Conservation (phyloP, 2,888 invertebrate genomes). For the Cistogaster globosa region DNA sequence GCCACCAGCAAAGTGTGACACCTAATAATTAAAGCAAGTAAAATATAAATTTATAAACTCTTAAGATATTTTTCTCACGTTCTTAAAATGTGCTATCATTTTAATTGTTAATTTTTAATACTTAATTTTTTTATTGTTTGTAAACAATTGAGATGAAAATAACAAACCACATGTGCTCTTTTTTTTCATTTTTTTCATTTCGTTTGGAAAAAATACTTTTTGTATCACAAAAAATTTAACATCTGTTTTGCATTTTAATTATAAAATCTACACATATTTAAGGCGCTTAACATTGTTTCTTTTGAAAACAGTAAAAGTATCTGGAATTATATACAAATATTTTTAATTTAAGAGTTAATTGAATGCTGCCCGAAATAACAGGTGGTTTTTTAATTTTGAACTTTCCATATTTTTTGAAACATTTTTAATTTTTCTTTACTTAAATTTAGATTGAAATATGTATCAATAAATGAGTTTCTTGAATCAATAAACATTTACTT, state of each 20-base stretch:
- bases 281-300: background rate
- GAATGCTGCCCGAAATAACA: background rate
- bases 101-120: no score
- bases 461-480: background rate
- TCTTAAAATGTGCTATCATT: no score
- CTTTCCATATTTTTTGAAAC: background rate
- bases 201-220: background rate
- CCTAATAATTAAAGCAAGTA: no score
- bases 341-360: background rate
- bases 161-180: background rate
- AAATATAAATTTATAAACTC: no score
- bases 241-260: constrained; percentile 40
- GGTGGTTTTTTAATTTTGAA: background rate
- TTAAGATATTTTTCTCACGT: no score
- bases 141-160: background rate
- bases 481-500: constrained; percentile 28
- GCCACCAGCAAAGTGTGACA: no score
- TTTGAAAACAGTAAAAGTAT: no score
- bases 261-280: background rate
- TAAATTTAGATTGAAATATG: background rate
- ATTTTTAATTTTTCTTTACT: background rate
- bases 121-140: no score
- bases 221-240: background rate
- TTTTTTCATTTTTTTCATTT: background rate
- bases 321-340: background rate